These are phyloP conservation scores for Lepus townsendii DNA, from an alignment of 2,797 vertebrate species.

Conservation along the genomic window DNA sequence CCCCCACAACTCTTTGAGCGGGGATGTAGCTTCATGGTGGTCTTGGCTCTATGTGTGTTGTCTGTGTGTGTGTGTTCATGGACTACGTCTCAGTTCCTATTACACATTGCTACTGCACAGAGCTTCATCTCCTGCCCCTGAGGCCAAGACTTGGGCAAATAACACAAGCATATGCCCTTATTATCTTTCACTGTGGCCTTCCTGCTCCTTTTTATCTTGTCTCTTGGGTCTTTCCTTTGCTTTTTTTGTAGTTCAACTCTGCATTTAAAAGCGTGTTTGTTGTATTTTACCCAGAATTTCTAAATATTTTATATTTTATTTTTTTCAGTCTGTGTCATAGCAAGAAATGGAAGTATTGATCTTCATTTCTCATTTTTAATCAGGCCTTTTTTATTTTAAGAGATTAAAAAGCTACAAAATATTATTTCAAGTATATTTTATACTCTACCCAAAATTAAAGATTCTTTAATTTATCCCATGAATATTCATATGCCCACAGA, in stretches of 20 bases:
- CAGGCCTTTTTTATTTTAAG: conserved; percentile 24
- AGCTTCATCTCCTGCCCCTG: background rate
- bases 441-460: background rate
- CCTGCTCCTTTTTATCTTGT: background rate
- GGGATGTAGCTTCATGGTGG: background rate
- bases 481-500: conserved; percentile 27
- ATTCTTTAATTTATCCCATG: conserved; percentile 59
- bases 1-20: background rate
- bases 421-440: conserved; percentile 33
- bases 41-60: background rate
- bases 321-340: background rate
- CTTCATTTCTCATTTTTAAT: background rate
- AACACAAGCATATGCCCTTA: background rate
- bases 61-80: no score
- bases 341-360: conserved; percentile 21
- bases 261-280: conserved; percentile 52
- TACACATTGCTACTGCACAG: background rate
- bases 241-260: background rate
- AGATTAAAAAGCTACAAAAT: conserved; percentile 32
- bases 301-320: conserved; percentile 53
- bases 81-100: background rate
- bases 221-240: background rate
- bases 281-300: conserved; percentile 29
- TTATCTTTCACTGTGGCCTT: background rate
- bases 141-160: background rate